Percentiles rank a stretch among this genome's conserved stretches.
phyloP scores from a whole-genome alignment of 2,113 vertebrate genomes.

The Microcebus jonahi region DNA sequence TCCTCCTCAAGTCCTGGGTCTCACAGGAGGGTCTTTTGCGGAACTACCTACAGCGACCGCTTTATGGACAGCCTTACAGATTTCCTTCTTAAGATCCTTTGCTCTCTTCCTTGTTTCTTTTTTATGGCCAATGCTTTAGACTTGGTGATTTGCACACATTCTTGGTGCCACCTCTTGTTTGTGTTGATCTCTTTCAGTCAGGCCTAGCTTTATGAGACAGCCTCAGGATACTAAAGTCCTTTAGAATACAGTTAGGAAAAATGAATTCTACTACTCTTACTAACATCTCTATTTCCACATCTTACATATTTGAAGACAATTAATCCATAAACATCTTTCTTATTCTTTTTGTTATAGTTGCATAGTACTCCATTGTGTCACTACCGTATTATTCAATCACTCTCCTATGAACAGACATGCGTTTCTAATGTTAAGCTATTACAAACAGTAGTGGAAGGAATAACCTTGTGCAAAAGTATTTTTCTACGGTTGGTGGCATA shows the following conservation, averaged over 20 bases:
- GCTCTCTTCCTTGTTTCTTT: not conserved
- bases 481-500: not conserved
- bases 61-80: not conserved
- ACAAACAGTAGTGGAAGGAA: not conserved
- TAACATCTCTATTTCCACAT: not conserved
- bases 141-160: not conserved
- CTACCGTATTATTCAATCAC: not conserved
- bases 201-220: not conserved
- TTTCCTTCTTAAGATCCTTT: not conserved
- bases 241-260: not conserved
- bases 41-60: not conserved
- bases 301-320: not conserved
- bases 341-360: not conserved
- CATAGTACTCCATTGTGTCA: not conserved
- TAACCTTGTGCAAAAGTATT: not conserved
- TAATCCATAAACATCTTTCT: not conserved
- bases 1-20: not conserved
- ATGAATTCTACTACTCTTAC: not conserved
- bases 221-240: not conserved
- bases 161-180: not conserved
- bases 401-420: not conserved
- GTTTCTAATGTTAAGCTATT: not conserved
- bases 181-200: not conserved
- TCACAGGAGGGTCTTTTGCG: not conserved
- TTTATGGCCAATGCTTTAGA: not conserved